phyloP scores from a whole-genome alignment of 2,113 vertebrate species.

The Lepisosteus osseus region DNA sequence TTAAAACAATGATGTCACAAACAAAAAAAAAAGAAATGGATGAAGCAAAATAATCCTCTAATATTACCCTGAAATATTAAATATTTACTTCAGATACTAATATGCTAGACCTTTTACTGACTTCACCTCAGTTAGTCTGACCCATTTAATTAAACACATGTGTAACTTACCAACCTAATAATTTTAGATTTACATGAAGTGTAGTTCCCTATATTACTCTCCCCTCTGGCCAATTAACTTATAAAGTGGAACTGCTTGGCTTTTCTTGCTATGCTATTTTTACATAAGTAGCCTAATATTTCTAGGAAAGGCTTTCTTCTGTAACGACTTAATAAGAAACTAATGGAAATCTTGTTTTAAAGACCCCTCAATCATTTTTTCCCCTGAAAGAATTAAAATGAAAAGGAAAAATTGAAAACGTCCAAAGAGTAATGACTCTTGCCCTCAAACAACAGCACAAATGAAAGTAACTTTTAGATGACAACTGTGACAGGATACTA shows the following conservation, averaged over 20 bases:
- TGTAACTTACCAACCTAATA: constrained; percentile 30
- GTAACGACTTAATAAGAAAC: constrained; percentile 25
- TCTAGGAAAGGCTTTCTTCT: constrained; percentile 27
- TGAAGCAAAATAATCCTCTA: too few species aligned
- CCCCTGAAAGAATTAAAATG: constrained; percentile 21
- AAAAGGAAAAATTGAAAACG: constrained; percentile 20
- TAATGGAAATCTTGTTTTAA: constrained; percentile 23
- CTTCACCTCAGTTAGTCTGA: constrained; percentile 6
- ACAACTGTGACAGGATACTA: not conserved
- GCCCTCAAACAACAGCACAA: not conserved
- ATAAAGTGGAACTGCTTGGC: constrained; percentile 30
- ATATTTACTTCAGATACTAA: too few species aligned
- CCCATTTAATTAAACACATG: constrained; percentile 29
- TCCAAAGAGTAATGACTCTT: constrained; percentile 22
- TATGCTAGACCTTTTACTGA: not conserved
- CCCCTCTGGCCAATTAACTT: constrained; percentile 18
- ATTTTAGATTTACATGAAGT: constrained; percentile 21
- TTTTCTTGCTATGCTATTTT: constrained; percentile 14
- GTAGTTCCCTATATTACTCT: constrained; percentile 10
- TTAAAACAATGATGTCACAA: too few species aligned
- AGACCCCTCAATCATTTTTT: constrained; percentile 19
- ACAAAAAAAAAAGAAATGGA: too few species aligned
- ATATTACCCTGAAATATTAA: too few species aligned
- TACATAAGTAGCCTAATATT: constrained; percentile 2
- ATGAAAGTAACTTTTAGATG: not conserved